phyloP scores from a whole-genome alignment of 1,140 invertebrate genomes.

The Drosophila lacteicornis region DNA sequence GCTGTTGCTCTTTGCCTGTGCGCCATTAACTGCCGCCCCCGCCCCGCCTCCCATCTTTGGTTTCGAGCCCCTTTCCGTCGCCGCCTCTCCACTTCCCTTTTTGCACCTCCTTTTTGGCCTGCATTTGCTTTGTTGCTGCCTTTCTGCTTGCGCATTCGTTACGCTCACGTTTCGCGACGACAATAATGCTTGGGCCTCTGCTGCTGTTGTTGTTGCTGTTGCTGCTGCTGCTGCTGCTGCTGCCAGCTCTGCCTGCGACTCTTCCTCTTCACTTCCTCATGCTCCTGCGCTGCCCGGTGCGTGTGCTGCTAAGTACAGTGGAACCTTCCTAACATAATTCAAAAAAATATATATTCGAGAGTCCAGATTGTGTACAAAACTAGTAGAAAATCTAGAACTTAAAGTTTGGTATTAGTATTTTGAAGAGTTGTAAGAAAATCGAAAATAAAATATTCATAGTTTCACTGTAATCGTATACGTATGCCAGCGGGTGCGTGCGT shows the following conservation, averaged over 20 bases:
- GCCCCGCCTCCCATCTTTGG: neutral
- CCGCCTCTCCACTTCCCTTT: neutral
- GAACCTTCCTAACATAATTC: neutral
- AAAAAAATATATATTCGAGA: neutral
- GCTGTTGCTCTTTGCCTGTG: conserved; percentile 74
- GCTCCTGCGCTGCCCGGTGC: conserved; percentile 39
- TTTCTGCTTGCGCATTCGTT: conserved; percentile 71
- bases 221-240: conserved; percentile 12
- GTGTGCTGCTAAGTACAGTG: conserved; percentile 38
- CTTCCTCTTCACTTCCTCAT: conserved; percentile 15
- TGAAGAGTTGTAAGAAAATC: neutral
- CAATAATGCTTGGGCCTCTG: conserved; percentile 63
- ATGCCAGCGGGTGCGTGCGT: conserved; percentile 28
- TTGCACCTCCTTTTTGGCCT: conserved; percentile 44
- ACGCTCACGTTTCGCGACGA: conserved; percentile 71
- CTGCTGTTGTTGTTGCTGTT: conserved; percentile 6
- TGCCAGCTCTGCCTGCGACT: conserved; percentile 21
- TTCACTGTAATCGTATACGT: conserved; percentile 24
- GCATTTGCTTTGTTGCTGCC: conserved; percentile 69
- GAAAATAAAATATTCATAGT: neutral
- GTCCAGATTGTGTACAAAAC: too few relatives aligned
- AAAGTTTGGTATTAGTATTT: neutral
- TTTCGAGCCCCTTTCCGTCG: conserved; percentile 4
- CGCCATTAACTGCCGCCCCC: conserved; percentile 44
- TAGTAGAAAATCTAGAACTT: too few relatives aligned